Evolutionary conservation across 2,888 invertebrate species (phyloP).

Genomic region (Drosophila dives): DNA sequence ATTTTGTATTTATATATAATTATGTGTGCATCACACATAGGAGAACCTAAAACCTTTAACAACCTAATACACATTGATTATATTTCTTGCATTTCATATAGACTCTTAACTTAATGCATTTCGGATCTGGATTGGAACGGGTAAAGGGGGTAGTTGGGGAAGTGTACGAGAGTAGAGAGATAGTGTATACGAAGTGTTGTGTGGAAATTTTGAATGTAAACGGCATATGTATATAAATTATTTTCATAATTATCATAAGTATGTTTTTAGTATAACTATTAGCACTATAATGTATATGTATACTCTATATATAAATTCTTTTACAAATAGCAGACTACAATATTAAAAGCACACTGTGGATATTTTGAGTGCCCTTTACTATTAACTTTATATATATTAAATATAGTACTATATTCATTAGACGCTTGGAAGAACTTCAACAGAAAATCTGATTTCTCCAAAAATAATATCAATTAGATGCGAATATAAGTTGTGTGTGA

Average conservation of each 20-base stretch:
- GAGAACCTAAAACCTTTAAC: slow-evolving; percentile 36
- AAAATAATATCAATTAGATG: slow-evolving; percentile 43
- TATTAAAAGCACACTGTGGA: slow-evolving; percentile 76
- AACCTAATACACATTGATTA: slow-evolving; percentile 47
- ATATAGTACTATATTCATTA: slow-evolving; percentile 29
- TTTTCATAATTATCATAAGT: slow-evolving; percentile 62
- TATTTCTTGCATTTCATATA: slow-evolving; percentile 42
- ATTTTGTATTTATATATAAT: neutral
- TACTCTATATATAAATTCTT: slow-evolving; percentile 70
- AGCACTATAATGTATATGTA: slow-evolving; percentile 49
- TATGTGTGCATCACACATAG: slow-evolving; percentile 41
- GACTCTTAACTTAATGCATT: slow-evolving; percentile 59
- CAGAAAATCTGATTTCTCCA: slow-evolving; percentile 54
- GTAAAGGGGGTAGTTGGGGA: neutral
- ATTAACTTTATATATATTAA: slow-evolving; percentile 34
- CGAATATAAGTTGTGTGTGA: slow-evolving; percentile 24
- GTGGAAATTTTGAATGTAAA: slow-evolving; percentile 19
- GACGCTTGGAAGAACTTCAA: slow-evolving; percentile 71
- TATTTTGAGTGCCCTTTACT: slow-evolving; percentile 48
- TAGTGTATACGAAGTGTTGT: slow-evolving; percentile 24
- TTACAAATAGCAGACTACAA: slow-evolving; percentile 77
- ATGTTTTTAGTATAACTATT: slow-evolving; percentile 42
- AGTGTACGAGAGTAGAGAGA: slow-evolving; percentile 15
- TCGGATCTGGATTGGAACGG: slow-evolving; percentile 19
- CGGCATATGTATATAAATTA: slow-evolving; percentile 32